Evolutionary conservation across 2,888 invertebrate genomes (phyloP).

Genomic region (Acleris literana): DNA sequence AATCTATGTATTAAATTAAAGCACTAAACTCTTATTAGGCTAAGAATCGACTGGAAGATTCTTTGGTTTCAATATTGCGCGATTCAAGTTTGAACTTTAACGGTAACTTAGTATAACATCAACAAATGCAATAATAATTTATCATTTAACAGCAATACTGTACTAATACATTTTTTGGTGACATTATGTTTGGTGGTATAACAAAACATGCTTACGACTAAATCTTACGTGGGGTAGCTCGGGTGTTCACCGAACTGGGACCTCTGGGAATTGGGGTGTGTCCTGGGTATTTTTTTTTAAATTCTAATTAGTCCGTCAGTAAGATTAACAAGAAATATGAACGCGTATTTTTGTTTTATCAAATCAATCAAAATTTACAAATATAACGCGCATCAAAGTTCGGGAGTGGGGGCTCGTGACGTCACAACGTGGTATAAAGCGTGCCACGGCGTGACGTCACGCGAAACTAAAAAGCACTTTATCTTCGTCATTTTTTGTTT

Average conservation of each 20-base stretch:
- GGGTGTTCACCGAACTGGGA: not conserved
- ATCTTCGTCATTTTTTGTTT: too few species aligned
- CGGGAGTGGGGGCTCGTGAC: too few species aligned
- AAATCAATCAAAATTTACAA: too few species aligned
- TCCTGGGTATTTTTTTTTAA: too few species aligned
- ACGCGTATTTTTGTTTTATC: too few species aligned
- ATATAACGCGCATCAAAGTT: too few species aligned
- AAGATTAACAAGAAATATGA: too few species aligned
- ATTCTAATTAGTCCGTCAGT: too few species aligned
- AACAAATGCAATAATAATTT: conserved; percentile 70
- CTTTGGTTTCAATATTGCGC: conserved; percentile 77
- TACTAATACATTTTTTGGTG: conserved; percentile 61
- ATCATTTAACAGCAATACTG: conserved; percentile 67
- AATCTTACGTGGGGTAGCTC: conserved; percentile 1
- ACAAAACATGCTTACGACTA: conserved; percentile 36
- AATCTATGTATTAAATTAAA: conserved; percentile 54
- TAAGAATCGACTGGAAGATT: conserved; percentile 77
- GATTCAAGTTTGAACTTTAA: conserved; percentile 74
- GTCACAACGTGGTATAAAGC: too few species aligned
- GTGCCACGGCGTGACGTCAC: too few species aligned
- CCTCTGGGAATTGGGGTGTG: too few species aligned
- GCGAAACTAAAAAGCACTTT: too few species aligned
- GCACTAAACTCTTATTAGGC: conserved; percentile 64
- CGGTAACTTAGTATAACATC: conserved; percentile 75
- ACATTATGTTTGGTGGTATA: conserved; percentile 48